These are phyloP conservation scores for Trachelus tabidus DNA, from an alignment of 2,888 invertebrate genomes.

Conservation along the genomic window DNA sequence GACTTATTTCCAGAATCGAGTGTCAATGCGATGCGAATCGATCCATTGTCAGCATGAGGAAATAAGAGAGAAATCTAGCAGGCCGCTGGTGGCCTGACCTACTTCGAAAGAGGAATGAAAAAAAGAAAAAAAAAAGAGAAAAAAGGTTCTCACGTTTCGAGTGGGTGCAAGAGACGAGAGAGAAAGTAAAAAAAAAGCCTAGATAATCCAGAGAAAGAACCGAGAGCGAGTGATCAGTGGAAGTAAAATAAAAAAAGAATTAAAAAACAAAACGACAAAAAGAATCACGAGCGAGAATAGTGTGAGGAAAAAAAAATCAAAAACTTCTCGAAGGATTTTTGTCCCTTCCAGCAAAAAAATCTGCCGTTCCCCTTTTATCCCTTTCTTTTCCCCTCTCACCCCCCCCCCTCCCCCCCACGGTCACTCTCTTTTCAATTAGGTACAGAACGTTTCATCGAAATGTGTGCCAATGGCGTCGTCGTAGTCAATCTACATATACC, in stretches of 20 bases:
- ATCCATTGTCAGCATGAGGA: not conserved
- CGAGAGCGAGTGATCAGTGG: not conserved
- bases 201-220: not conserved
- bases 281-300: not conserved
- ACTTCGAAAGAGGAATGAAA: not conserved
- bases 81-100: not conserved
- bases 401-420: not conserved
- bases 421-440: not conserved
- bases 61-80: not conserved
- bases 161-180: not conserved
- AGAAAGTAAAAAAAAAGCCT: not conserved
- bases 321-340: not conserved
- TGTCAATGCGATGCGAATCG: not conserved
- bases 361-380: not conserved
- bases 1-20: not conserved
- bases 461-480: conserved; percentile 1
- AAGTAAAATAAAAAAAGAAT: not conserved
- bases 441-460: not conserved
- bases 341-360: not conserved
- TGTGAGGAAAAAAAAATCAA: not conserved
- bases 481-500: not conserved
- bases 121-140: not conserved
- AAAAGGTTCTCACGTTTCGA: not conserved
- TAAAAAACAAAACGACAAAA: not conserved
- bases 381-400: not conserved